Conservation (phyloP, 2,797 vertebrate genomes). For the Enteromius thamalakanensis region DNA sequence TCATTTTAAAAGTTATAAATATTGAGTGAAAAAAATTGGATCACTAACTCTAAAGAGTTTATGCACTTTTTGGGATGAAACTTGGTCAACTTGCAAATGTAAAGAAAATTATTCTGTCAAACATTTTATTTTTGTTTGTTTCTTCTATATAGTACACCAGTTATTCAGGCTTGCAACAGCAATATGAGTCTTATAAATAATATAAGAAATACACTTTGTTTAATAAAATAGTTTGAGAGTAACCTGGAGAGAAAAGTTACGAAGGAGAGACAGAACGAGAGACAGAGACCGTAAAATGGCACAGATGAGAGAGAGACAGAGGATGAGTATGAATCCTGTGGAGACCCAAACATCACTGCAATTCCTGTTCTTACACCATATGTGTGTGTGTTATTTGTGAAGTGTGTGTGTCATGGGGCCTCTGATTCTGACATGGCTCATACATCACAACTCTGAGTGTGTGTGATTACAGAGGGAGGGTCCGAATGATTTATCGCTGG, state of each 20-base stretch:
- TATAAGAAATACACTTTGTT: background rate
- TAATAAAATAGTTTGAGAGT: background rate
- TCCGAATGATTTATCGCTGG: slow-evolving; percentile 97
- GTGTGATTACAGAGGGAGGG: slow-evolving; percentile 99
- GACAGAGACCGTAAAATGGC: background rate
- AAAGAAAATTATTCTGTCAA: background rate
- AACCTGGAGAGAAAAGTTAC: background rate
- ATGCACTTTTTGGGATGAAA: background rate
- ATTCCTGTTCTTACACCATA: background rate
- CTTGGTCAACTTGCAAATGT: background rate
- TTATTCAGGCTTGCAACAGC: background rate
- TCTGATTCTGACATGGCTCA: slow-evolving; percentile 94
- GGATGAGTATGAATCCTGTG: slow-evolving; percentile 21
- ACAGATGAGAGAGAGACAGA: slow-evolving; percentile 14
- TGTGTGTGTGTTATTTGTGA: slow-evolving; percentile 53
- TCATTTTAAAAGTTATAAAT: too few relatives aligned
- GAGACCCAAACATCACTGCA: slow-evolving; percentile 32
- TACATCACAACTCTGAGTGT: slow-evolving; percentile 95
- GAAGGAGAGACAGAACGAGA: background rate
- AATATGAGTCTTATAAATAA: background rate
- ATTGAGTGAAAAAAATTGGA: too few relatives aligned
- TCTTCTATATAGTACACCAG: background rate
- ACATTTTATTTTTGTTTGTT: too few relatives aligned
- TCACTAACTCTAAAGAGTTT: too few relatives aligned
- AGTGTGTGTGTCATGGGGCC: slow-evolving; percentile 72